Base-by-base conservation (phyloP, 2,797 vertebrate genomes). In the Girardinus metallicus region DNA sequence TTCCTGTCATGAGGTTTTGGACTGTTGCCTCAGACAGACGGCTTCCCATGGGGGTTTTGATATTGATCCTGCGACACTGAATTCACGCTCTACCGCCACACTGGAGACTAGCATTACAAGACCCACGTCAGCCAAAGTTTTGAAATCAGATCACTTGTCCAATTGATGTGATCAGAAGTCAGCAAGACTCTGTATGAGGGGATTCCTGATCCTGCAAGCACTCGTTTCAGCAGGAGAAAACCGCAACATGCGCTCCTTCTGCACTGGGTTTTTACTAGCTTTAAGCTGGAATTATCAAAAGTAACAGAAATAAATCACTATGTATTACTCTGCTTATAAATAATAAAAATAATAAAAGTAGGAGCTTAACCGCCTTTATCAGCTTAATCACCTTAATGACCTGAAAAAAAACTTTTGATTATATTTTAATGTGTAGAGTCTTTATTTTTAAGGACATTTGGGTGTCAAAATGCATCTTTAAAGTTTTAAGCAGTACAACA, bases 401-500 rank as follows among this genome's bases (percentile, higher is more conserved):
- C 21, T 9, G 7, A 53, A 47, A 53, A 23, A 53, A 53, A 9
- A 8, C 21, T 26, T 26, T 55, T 26, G 51, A n/a, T 53, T 55
- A 29, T 57, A 13, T 13, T 5, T 12, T 29, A 26, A n/a, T 57
- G 26, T n/a, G n/a, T 57, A 29, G 26, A 57, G 21, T 26, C 16
- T 76, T 43, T 44, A 18, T 79, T 84, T 82, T 81, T 60, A 75
- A 79, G 16, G 34, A 6, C 55, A 29, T n/a, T 13, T 57, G 55
- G n/a, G n/a, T 5, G 26, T 29, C 57, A 60, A 29, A 60, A 31
- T 31, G n/a, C 55, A 60, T 60, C 11, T 60, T 60, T 60, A 60
- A 60, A 31, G 4, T 12, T 60, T 60, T 57, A 16, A 31, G 29
- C 8, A 68, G 3, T 9, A 53, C 9, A 10, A 53, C 26, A 57